Percentiles rank a stretch among this genome's conserved stretches.
phyloP scores from a whole-genome alignment of 2,113 vertebrate species.

The Glaucomys volans region DNA sequence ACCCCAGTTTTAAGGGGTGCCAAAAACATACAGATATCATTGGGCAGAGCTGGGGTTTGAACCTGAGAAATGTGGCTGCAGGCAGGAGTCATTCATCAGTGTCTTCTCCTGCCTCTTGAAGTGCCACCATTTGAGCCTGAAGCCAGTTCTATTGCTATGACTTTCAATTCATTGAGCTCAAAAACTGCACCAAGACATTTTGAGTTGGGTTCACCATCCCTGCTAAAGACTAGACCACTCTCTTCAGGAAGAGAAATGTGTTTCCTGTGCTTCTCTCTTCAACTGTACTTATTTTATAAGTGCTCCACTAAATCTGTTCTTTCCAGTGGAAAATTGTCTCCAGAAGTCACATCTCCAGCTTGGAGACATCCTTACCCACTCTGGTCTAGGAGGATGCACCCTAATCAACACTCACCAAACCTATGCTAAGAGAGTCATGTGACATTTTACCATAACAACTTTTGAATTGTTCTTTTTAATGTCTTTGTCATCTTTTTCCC shows the following conservation, averaged over 20 bases:
- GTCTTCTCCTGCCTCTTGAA: neutral
- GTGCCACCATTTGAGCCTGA: neutral
- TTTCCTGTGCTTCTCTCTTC: neutral
- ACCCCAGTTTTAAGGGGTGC: neutral
- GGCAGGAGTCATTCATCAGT: neutral
- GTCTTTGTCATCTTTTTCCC: neutral
- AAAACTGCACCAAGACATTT: neutral
- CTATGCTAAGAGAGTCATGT: neutral
- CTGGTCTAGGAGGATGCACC: accelerated
- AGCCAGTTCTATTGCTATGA: neutral
- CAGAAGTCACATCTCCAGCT: neutral
- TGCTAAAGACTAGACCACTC: neutral
- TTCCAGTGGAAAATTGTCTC: neutral
- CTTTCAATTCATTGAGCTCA: neutral
- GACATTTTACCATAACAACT: neutral
- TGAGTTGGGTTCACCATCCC: neutral
- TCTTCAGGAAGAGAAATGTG: neutral
- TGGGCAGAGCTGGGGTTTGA: neutral
- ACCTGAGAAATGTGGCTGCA: neutral
- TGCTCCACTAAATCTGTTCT: neutral
- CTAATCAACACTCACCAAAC: neutral
- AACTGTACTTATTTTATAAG: neutral
- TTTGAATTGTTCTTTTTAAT: neutral
- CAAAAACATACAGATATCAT: neutral
- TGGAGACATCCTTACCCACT: neutral